Evolutionary conservation across 2,113 vertebrate genomes (phyloP), one percentile per base, ranked within the genome.

Genomic region (human): DNA sequence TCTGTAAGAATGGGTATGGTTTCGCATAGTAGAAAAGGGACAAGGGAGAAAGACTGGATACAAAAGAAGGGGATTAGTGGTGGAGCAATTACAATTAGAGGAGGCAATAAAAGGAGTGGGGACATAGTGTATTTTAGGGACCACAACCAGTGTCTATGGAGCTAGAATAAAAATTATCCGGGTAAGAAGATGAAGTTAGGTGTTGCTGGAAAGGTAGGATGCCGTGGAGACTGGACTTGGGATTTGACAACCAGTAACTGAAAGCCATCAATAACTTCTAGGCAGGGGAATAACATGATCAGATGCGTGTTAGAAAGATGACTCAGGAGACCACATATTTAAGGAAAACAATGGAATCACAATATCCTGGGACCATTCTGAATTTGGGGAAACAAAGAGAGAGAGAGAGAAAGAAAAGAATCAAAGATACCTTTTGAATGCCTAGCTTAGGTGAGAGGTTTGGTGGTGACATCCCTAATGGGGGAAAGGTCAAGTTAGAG

Each of bases 401-500:
- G n/a, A 59, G 32, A 72, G 68, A 95, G 18, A 89, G 55, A 38
- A 80, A 73, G 45, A 23, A 73, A n/a, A 25, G 64, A 87, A 76
- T 86, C 52, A 43, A 7, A 80, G 10, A 18, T 22, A 30, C 6
- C 68, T 83, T 82, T 78, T 25, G 27, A 57, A 23, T 48, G 40
- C 64, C 45, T 61, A 30, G 27, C 50, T 89, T 18, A 48, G 80
- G 80, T 78, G 70, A 78, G 64, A 85, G 48, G 52, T 30, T 90
- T 68, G 86, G 8, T 3, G 40, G 52, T 13, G 48, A 55, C 32
- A 59, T 79, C 35, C 72, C 89, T 40, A 64, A 13, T 6, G 35
- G 38, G 68, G 57, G 18, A 48, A 93, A 80, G 38, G 76, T 93
- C 64, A 90, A 43, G 57, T 35, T 40, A 57, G 35, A 89, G 85